Percentiles rank a stretch among this genome's conserved stretches.
Conservation (phyloP, 2,113 vertebrate genomes). For the Thymallus thymallus region DNA sequence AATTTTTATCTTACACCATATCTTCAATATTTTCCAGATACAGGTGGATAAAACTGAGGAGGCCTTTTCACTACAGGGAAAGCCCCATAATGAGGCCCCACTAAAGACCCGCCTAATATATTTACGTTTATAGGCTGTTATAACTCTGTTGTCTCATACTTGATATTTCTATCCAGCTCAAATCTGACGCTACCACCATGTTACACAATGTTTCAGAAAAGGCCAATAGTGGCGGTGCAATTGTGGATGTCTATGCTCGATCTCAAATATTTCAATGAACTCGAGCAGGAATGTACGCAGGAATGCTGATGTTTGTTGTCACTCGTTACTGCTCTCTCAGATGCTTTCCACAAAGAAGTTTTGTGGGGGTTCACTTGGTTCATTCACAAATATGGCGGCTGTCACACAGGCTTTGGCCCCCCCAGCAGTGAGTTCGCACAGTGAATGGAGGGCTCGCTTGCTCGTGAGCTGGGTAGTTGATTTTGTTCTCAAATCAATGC, state of each 20-base stretch:
- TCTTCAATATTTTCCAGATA: too few relatives aligned
- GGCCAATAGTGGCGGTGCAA: neutral
- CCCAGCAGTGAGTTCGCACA: conserved; percentile 24
- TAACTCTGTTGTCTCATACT: too few relatives aligned
- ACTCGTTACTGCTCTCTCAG: conserved; percentile 60
- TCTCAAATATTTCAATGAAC: conserved; percentile 45
- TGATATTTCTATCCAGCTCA: too few relatives aligned
- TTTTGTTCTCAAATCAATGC: conserved; percentile 64
- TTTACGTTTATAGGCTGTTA: too few relatives aligned
- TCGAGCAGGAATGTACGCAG: conserved; percentile 63
- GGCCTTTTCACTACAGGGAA: too few relatives aligned
- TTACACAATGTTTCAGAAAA: neutral
- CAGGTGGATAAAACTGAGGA: too few relatives aligned
- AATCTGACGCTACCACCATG: too few relatives aligned
- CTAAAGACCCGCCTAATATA: too few relatives aligned
- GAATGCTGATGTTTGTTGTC: conserved; percentile 71
- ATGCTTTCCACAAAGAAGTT: conserved; percentile 67
- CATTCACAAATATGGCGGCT: conserved; percentile 50
- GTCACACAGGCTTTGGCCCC: conserved; percentile 20
- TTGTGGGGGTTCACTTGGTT: conserved; percentile 69
- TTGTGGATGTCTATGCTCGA: neutral
- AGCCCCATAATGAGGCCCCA: too few relatives aligned
- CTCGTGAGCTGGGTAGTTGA: conserved; percentile 68
- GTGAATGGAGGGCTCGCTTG: conserved; percentile 54
- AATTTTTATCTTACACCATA: too few relatives aligned